A percentile compares a stretch with the other conserved stretches of the same genome.
These are phyloP conservation scores for Spheniscus humboldti DNA, from an alignment of 2,797 vertebrate species.

Conservation along the genomic window DNA sequence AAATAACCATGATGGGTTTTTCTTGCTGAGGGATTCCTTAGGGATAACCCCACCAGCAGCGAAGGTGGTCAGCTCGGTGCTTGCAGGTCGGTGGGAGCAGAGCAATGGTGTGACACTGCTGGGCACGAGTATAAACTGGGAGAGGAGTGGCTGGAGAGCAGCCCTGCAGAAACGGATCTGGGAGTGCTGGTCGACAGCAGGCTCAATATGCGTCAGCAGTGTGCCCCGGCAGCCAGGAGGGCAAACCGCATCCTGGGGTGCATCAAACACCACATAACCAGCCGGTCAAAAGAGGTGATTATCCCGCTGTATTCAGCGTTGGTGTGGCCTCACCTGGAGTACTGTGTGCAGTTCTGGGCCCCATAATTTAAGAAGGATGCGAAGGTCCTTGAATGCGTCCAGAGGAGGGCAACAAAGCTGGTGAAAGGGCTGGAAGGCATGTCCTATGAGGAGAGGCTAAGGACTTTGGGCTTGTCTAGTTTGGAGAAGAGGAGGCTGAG, in stretches of 20 bases:
- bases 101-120: neutral
- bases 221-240: neutral
- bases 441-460: neutral
- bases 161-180: neutral
- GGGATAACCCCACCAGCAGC: neutral
- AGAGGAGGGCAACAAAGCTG: neutral
- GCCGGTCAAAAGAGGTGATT: neutral
- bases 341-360: neutral
- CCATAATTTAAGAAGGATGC: neutral
- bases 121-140: neutral
- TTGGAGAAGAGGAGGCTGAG: neutral
- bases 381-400: neutral
- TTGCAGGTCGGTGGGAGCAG: neutral
- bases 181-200: neutral
- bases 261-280: neutral
- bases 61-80: fast-evolving
- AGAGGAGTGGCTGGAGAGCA: neutral
- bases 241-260: neutral
- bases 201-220: fast-evolving
- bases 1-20: neutral
- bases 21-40: neutral
- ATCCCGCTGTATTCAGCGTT: fast-evolving
- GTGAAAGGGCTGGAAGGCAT: neutral
- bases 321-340: neutral
- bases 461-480: neutral